phyloP scores from a whole-genome alignment of 1,140 invertebrate genomes.

The Drosophila asahinai region DNA sequence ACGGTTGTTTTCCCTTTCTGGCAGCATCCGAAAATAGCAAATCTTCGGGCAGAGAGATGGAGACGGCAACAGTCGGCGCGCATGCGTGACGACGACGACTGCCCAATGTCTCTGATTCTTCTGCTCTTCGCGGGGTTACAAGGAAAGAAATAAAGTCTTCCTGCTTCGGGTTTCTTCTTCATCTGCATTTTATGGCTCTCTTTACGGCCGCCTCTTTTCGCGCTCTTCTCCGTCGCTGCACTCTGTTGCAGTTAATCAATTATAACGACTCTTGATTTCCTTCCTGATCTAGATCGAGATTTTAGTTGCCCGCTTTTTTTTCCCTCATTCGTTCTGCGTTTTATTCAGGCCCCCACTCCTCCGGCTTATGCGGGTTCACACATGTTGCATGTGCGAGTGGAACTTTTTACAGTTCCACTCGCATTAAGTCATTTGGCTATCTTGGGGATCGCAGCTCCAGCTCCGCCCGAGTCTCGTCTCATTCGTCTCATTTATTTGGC shows the following conservation, averaged over 20 bases:
- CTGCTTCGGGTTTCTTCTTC: constrained; percentile 67
- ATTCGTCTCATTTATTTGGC: constrained; percentile 41
- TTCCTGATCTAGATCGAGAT: constrained; percentile 85
- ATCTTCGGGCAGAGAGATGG: constrained; percentile 8
- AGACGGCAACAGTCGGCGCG: constrained; percentile 6
- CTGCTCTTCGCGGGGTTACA: constrained; percentile 10
- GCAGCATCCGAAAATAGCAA: constrained; percentile 76
- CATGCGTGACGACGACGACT: constrained; percentile 65
- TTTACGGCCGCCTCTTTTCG: constrained; percentile 17
- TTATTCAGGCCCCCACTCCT: background rate
- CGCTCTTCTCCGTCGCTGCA: constrained; percentile 17
- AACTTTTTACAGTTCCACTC: constrained; percentile 48
- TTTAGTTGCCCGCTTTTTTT: constrained; percentile 42
- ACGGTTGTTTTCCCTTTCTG: constrained; percentile 85
- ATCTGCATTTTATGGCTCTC: constrained; percentile 34
- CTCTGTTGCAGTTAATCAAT: constrained; percentile 84
- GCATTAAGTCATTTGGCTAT: constrained; percentile 65
- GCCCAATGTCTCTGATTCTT: constrained; percentile 46
- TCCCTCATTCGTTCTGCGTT: background rate
- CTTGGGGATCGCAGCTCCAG: constrained; percentile 18
- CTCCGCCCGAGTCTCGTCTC: constrained; percentile 13
- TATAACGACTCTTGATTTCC: constrained; percentile 85
- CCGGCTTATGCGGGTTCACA: constrained; percentile 45
- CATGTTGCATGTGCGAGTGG: constrained; percentile 35
- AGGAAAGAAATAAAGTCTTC: constrained; percentile 55